Percentiles rank a stretch among this genome's conserved stretches.
Conservation (phyloP, 2,113 vertebrate species). For the Barbus barbus region DNA sequence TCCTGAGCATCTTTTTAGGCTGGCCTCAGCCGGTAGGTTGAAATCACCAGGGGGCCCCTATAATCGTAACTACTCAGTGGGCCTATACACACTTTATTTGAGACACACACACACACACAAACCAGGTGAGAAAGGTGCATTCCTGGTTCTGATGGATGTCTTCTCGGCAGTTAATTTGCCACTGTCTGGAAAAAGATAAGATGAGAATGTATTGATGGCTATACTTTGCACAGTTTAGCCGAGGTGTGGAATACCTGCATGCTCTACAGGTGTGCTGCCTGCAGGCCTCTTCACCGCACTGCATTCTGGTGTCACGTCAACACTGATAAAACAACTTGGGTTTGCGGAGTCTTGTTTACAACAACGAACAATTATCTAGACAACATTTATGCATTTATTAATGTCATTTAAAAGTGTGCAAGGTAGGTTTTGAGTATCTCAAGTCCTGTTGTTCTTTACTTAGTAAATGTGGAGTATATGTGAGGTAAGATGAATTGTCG, state of each 20-base stretch:
- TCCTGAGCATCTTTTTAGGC: too few relatives aligned
- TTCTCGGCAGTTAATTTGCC: slow-evolving; percentile 62
- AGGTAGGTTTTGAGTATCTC: background rate
- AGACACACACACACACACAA: slow-evolving; percentile 25
- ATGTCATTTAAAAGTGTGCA: background rate
- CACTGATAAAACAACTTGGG: too few relatives aligned
- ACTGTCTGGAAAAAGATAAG: slow-evolving; percentile 39
- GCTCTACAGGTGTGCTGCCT: slow-evolving; percentile 63
- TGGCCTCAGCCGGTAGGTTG: too few relatives aligned
- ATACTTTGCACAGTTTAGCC: slow-evolving; percentile 33
- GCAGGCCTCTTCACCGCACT: slow-evolving; percentile 7
- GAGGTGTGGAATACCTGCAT: slow-evolving; percentile 31
- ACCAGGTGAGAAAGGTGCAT: slow-evolving; percentile 38
- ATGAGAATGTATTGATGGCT: slow-evolving; percentile 47
- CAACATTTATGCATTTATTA: background rate
- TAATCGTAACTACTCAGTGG: too few relatives aligned
- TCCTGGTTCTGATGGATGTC: slow-evolving; percentile 68
- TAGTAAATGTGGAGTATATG: slow-evolving; percentile 7
- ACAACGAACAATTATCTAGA: background rate
- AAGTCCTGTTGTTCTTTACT: background rate
- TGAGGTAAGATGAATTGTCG: slow-evolving; percentile 5
- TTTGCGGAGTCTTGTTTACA: background rate
- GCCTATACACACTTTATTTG: too few relatives aligned
- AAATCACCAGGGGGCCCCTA: too few relatives aligned
- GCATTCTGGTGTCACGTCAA: background rate